Conservation (phyloP, 1,140 invertebrate species). For the Plodia interpunctella region DNA sequence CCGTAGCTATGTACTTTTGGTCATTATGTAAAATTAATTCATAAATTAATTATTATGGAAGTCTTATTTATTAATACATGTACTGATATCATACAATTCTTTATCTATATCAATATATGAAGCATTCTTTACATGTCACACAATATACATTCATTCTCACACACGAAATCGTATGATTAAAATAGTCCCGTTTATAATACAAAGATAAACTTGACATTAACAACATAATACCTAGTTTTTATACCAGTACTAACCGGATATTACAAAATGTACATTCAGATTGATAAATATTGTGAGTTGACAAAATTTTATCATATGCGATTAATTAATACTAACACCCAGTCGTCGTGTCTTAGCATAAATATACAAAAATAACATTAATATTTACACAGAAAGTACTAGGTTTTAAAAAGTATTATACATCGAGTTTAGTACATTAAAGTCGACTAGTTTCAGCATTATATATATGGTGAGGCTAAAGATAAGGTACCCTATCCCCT, state of each 20-base stretch:
- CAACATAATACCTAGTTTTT: conserved; percentile 32
- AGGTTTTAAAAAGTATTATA: neutral
- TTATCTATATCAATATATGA: conserved; percentile 29
- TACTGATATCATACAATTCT: conserved; percentile 36
- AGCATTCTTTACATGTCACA: conserved; percentile 42
- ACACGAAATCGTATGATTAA: conserved; percentile 33
- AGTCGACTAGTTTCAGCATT: neutral
- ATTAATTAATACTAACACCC: conserved; percentile 42
- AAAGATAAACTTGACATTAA: conserved; percentile 53
- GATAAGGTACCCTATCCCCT: no score
- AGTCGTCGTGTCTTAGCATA: conserved; percentile 38
- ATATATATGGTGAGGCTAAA: neutral
- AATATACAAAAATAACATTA: conserved; percentile 65
- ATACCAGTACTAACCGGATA: conserved; percentile 26
- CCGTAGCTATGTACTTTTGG: conserved; percentile 9
- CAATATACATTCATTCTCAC: conserved; percentile 33
- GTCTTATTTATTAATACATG: conserved; percentile 36
- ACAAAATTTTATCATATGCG: conserved; percentile 5
- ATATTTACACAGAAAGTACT: conserved; percentile 52
- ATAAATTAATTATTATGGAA: conserved; percentile 27
- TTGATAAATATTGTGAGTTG: conserved; percentile 1
- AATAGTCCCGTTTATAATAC: conserved; percentile 62
- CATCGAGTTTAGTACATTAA: neutral
- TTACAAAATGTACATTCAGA: conserved; percentile 3
- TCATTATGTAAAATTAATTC: conserved; percentile 12